These are phyloP conservation scores for Trematocara nigrifrons DNA, from an alignment of 2,113 vertebrate species.

Conservation along the genomic window DNA sequence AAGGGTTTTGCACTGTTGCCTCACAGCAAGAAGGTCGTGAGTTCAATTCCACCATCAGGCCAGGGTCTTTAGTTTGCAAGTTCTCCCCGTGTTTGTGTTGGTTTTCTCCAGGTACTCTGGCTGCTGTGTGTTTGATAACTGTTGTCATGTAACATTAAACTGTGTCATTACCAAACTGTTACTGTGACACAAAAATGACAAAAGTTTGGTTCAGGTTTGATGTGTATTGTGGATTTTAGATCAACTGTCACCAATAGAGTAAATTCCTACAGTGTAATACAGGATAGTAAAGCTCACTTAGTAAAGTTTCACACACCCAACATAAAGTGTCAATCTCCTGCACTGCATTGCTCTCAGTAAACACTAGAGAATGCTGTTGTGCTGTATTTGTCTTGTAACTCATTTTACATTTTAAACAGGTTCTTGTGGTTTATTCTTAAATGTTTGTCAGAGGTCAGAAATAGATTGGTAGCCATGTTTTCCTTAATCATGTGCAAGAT, in stretches of 20 bases:
- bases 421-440: not conserved
- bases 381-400: not conserved
- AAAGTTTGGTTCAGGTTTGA: not conserved
- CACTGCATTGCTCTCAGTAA: not conserved
- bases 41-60: not conserved
- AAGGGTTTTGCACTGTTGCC: not conserved
- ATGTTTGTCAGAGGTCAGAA: not conserved
- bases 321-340: not conserved
- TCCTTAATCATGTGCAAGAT: not conserved
- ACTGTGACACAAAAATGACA: rapidly evolving
- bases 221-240: not conserved
- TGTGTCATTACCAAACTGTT: not conserved
- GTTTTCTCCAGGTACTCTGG: not conserved
- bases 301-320: not conserved
- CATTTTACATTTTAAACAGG: not conserved
- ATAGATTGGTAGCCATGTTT: not conserved
- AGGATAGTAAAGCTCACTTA: not conserved
- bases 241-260: rapidly evolving
- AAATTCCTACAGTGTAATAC: not conserved
- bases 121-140: not conserved
- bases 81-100: rapidly evolving
- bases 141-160: not conserved
- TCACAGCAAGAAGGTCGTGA: not conserved
- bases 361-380: not conserved
- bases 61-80: rapidly evolving